These are phyloP conservation scores for Tor tambroides DNA, from an alignment of 2,113 vertebrate genomes.

Conservation along the genomic window DNA sequence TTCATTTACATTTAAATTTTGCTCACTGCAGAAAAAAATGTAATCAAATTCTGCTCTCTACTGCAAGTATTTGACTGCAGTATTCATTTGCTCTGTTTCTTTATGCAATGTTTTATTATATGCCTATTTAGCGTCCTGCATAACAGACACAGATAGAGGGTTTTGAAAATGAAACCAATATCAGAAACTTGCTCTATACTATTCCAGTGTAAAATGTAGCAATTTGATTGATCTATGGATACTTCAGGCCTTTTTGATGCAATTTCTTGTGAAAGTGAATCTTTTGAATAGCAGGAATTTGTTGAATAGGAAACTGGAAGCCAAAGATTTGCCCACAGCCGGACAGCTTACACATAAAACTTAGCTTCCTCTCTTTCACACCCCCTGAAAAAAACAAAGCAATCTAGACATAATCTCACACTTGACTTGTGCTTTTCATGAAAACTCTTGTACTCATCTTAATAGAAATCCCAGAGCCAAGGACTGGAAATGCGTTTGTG, in stretches of 20 bases:
- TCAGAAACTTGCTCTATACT: constrained; percentile 50
- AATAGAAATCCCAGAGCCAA: constrained; percentile 60
- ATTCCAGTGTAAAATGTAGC: constrained; percentile 62
- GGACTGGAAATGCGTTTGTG: constrained; percentile 60
- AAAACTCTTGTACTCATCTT: constrained; percentile 62
- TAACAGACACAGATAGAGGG: constrained; percentile 41
- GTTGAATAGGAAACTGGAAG: constrained; percentile 48
- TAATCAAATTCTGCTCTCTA: background rate
- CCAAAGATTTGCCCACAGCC: constrained; percentile 53
- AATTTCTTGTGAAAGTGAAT: constrained; percentile 58
- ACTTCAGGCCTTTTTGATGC: constrained; percentile 60
- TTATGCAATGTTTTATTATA: constrained; percentile 42
- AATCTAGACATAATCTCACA: constrained; percentile 66
- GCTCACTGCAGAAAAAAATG: background rate
- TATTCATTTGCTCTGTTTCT: constrained; percentile 51
- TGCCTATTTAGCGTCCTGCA: constrained; percentile 4
- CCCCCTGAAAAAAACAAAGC: constrained; percentile 32
- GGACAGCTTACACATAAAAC: constrained; percentile 49
- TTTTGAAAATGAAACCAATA: constrained; percentile 58
- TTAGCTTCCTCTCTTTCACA: constrained; percentile 43
- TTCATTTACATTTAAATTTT: background rate
- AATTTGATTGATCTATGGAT: constrained; percentile 61
- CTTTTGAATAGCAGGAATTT: constrained; percentile 59
- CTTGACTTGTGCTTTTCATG: constrained; percentile 66
- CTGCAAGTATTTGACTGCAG: constrained; percentile 49